phyloP scores from a whole-genome alignment of 2,113 vertebrate species.

The Microtus richardsoni region DNA sequence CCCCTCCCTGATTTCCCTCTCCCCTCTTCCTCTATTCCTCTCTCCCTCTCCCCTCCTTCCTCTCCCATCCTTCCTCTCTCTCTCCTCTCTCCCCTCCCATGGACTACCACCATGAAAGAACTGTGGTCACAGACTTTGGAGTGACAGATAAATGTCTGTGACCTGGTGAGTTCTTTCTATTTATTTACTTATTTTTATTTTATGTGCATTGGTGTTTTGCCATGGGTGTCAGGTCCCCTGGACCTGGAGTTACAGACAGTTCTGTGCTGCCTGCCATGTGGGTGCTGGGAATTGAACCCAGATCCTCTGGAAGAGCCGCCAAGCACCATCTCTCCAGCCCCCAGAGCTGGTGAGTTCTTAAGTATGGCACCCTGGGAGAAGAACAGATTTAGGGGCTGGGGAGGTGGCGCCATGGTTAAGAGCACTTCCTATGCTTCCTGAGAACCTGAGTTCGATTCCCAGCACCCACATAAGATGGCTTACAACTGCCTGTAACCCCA shows the following conservation, averaged over 20 bases:
- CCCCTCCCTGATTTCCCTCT: accelerated
- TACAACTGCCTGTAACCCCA: not conserved
- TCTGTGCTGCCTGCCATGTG: too few species aligned
- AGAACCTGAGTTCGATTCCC: not conserved
- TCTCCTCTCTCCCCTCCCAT: not conserved
- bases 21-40: not conserved
- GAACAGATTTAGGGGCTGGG: too few species aligned
- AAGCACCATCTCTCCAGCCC: too few species aligned
- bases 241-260: too few species aligned
- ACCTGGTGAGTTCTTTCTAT: not conserved
- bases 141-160: accelerated
- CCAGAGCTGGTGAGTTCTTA: not conserved
- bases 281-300: too few species aligned
- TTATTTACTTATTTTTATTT: too few species aligned
- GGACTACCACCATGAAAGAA: not conserved
- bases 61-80: not conserved
- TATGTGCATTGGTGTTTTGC: too few species aligned
- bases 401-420: not conserved
- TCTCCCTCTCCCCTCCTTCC: not conserved
- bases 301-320: too few species aligned
- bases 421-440: not conserved
- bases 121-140: accelerated
- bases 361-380: accelerated
- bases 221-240: too few species aligned
- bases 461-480: not conserved